Percentiles rank a stretch among this genome's conserved stretches.
Evolutionary conservation across 2,888 invertebrate genomes (phyloP).

Genomic region (Electrophaes corylata): DNA sequence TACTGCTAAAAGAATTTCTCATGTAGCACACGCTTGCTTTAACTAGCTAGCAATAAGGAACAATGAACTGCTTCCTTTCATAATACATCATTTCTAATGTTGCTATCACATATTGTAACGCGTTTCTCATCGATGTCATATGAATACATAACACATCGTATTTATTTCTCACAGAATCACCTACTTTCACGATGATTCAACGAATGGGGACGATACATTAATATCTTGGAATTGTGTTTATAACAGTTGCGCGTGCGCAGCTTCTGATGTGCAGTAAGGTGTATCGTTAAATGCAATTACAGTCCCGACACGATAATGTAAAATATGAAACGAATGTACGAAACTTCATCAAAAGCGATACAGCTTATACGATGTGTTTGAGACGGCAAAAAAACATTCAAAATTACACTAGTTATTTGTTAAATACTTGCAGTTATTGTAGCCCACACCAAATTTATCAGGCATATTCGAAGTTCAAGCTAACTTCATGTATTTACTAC

Average conservation of each 20-base stretch:
- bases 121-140: conserved; percentile 21
- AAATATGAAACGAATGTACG: too few species aligned
- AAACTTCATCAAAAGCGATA: too few species aligned
- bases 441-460: too few species aligned
- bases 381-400: too few species aligned
- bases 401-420: too few species aligned
- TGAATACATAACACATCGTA: conserved; percentile 13
- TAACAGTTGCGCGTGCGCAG: conserved; percentile 24
- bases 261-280: conserved; percentile 30
- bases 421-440: too few species aligned
- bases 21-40: conserved; percentile 2
- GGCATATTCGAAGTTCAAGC: too few species aligned
- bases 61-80: conserved; percentile 19
- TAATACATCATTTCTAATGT: conserved; percentile 19
- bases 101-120: conserved; percentile 6
- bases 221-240: conserved; percentile 19
- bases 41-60: conserved; percentile 12
- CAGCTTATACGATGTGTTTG: too few species aligned
- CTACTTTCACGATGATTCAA: conserved; percentile 56
- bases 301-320: neutral
- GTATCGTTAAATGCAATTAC: conserved; percentile 2
- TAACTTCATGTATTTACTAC: too few species aligned
- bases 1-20: too few species aligned
- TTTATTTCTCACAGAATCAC: conserved; percentile 45
- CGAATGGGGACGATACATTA: conserved; percentile 39